Conservation (phyloP, 2,797 vertebrate genomes). For the Acanthurus lineatus region DNA sequence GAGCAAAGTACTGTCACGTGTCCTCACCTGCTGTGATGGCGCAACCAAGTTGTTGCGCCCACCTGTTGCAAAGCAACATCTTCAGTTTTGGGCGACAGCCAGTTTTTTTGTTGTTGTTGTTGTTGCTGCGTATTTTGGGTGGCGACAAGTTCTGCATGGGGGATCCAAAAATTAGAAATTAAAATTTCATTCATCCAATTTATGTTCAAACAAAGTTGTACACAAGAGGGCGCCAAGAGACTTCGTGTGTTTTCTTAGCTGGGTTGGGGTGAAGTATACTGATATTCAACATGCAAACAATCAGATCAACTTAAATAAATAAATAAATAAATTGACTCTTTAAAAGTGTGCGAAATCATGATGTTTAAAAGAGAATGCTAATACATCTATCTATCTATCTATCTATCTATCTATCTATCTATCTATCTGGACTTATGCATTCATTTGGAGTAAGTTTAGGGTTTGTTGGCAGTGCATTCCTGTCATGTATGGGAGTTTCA, state of each 20-base stretch:
- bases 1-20: slow-evolving; percentile 12
- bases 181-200: slow-evolving; percentile 22
- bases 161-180: background rate
- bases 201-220: background rate
- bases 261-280: background rate
- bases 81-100: background rate
- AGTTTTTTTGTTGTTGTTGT: background rate
- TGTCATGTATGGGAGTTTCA: too few species aligned
- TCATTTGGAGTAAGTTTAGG: too few species aligned
- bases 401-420: background rate
- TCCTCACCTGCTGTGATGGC: background rate
- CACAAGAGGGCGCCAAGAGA: slow-evolving; percentile 69
- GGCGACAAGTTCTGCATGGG: background rate
- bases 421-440: background rate
- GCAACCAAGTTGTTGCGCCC: too few species aligned
- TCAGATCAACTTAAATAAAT: background rate
- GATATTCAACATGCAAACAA: background rate
- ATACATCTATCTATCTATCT: too few species aligned
- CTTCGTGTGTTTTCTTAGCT: slow-evolving; percentile 1
- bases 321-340: background rate
- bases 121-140: background rate
- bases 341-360: background rate
- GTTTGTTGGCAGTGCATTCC: too few species aligned
- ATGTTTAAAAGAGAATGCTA: background rate
- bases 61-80: background rate